phyloP scores from a whole-genome alignment of 2,113 vertebrate genomes.

The Machaerirhynchus nigripectus region DNA sequence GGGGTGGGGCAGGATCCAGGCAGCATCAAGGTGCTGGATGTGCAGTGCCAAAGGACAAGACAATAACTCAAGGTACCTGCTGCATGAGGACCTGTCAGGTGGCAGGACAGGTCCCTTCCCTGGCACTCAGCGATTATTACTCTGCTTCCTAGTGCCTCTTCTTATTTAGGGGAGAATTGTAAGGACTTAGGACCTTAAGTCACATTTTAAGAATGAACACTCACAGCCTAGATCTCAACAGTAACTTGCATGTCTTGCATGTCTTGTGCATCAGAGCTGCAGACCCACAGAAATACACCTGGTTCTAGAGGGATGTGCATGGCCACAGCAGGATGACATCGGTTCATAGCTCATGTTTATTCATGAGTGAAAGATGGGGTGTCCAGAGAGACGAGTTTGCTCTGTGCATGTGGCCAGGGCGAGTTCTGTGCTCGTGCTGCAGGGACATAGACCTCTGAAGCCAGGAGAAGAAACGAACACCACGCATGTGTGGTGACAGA shows the following conservation, averaged over 20 bases:
- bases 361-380: not conserved
- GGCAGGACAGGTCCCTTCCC: not conserved
- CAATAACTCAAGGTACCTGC: not conserved
- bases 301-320: not conserved
- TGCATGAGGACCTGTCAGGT: not conserved
- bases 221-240: not conserved
- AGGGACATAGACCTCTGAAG: not conserved
- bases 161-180: not conserved
- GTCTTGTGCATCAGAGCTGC: not conserved
- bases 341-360: not conserved
- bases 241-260: not conserved
- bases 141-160: not conserved
- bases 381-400: not conserved
- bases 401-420: not conserved
- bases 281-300: not conserved
- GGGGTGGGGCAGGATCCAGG: not conserved
- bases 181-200: not conserved
- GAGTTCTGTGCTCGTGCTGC: not conserved
- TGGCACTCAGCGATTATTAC: rapidly evolving
- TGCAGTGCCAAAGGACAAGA: not conserved
- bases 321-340: not conserved
- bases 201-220: not conserved
- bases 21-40: not conserved
- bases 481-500: not conserved
- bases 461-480: not conserved